Evolutionary conservation across 1,140 invertebrate genomes (phyloP), one percentile per base, ranked within the genome.

Genomic region (Zaprionus capensis): DNA sequence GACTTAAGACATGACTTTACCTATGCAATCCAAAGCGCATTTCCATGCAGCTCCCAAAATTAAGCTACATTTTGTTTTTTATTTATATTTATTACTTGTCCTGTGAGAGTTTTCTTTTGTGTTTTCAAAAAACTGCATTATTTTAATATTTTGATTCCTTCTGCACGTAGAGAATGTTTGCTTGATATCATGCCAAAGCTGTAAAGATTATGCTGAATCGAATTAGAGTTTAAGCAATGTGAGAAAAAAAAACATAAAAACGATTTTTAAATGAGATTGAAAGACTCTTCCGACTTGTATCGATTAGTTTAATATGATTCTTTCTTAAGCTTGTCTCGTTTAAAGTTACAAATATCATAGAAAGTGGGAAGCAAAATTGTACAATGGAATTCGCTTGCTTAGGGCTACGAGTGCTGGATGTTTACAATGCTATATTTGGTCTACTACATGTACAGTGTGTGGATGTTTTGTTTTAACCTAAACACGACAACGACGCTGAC

Each of bases 391-490:
- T 76, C 78, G 69, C 78, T 79, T 58, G 44, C 57, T 78, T 78
- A 61, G 55, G 56, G 69, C 77, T 76, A 80, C 49, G 62, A 65
- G 83, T 79, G 70, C 70, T 73, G 49, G 46, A 73, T 83, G 78
- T 88, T 85, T 88, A 88, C 85, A 90, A 85, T 85, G 70, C 85
- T 90, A 90, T 90, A 78, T 90, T 90, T 90, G 85, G 85, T 90
- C 85, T 90, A 90, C 85, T 90, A 81, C 71, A 88, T 88, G 72
- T 91, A 90, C 86, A 90, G 31, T 71, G 65, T 53, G 57, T 49
- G 58, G 82, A 76, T 56, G 79, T 71, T n/a, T 11, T n/a, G n/a
- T 2, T n/a, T n/a, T 41, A 41, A 41, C 75, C 72, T 71, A 68
- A 55, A 49, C 67, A 64, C 56, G 66, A 41, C 53, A 62, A 41